Evolutionary conservation across 2,797 vertebrate genomes (phyloP), one percentile per base, ranked within the genome.

Genomic region (Centroberyx gerrardi): DNA sequence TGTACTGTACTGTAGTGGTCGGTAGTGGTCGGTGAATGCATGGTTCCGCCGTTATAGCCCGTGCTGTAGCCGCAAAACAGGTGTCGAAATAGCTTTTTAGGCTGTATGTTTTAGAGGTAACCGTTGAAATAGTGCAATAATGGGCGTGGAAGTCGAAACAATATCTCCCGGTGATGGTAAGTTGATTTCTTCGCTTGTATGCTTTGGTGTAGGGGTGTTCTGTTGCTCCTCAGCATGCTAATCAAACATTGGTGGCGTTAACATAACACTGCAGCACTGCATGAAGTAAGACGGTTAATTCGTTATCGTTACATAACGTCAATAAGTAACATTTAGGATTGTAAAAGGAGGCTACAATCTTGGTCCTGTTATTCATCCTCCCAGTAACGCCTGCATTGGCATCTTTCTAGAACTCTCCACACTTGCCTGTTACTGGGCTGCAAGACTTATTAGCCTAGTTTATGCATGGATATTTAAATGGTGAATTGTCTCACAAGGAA

Each of bases 91-190:
- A 64, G 52, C 68, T 71, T 56, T 54, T 58, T 63, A 62, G 60
- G 42, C 63, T 87, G 40, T 71, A 89, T 88, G 86, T 74, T 74
- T 77, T 18, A 79, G 81, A 82, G 67, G 31, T 73, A 5, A 65
- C 59, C 9, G 27, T 60, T 8, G 22, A 76, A 74, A 62, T 38
- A 84, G 76, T 66, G 80, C 80, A 81, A 89, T 60, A 72, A 99
- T 99, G 98, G 97, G 97, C 78, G 97, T 99, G 88, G 97, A 98
- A 85, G 96, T 99, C 87, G 97, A 99, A 94, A 97, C 96, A 80
- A 97, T 99, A 95, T 97, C 97, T 82, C 96, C 97, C 4, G 97
- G 98, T 91, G 98, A 99, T 93, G 98, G 98, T 99, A 91, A 95
- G 94, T 92, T 29, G 60, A 69, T 75, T 78, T 55, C 62, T 79